Evolutionary conservation across 2,113 vertebrate genomes (phyloP).

Genomic region (Rhagologus leucostigma): DNA sequence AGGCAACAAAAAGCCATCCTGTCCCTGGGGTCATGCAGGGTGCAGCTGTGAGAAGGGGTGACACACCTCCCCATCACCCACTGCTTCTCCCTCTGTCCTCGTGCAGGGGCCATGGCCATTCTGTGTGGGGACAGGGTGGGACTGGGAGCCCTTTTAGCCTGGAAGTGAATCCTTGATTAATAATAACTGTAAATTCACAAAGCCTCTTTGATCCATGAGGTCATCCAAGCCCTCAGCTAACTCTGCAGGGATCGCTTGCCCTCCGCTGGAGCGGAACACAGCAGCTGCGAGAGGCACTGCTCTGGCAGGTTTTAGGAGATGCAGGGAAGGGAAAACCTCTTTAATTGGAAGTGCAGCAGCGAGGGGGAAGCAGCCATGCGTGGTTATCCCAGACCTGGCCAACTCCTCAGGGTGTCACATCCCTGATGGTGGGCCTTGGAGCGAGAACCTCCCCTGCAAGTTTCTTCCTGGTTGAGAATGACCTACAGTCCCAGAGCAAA

Average conservation of each 20-base stretch:
- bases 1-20: not conserved
- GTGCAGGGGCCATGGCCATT: fast-evolving
- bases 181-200: not conserved
- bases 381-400: not conserved
- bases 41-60: not conserved
- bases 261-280: not conserved
- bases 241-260: not conserved
- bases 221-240: not conserved
- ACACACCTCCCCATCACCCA: not conserved
- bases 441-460: fast-evolving
- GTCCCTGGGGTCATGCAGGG: not conserved
- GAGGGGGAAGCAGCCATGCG: fast-evolving
- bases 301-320: not conserved
- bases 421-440: not conserved
- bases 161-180: not conserved
- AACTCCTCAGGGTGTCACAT: not conserved
- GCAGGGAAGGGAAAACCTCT: not conserved
- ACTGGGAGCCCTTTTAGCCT: not conserved
- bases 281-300: not conserved
- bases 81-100: not conserved
- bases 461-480: not conserved
- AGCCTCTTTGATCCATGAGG: not conserved
- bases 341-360: not conserved
- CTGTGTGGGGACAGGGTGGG: fast-evolving
- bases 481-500: not conserved